phyloP scores from a whole-genome alignment of 2,113 vertebrate genomes.

The Grammomys dolichurus region DNA sequence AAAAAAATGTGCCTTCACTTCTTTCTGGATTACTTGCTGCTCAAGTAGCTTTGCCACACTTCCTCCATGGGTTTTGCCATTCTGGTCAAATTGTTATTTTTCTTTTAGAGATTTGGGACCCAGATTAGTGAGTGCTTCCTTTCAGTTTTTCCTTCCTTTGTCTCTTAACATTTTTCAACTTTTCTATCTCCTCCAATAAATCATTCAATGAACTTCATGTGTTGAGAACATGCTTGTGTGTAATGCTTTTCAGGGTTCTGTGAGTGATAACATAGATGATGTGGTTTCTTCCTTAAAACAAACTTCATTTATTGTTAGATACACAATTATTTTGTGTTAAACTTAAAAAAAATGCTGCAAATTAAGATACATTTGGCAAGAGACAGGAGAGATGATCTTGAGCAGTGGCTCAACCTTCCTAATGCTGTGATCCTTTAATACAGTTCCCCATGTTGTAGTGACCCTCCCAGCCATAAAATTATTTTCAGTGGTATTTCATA shows the following conservation, averaged over 20 bases:
- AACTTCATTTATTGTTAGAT: not conserved
- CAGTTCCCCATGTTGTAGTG: not conserved
- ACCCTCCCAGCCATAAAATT: not conserved
- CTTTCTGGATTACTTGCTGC: not conserved
- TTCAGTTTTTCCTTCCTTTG: constrained; percentile 24
- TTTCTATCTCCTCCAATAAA: not conserved
- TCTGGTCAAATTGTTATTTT: constrained; percentile 7
- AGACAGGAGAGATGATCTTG: not conserved
- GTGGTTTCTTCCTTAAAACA: not conserved
- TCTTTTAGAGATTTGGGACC: not conserved
- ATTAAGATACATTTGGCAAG: not conserved
- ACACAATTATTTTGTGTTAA: not conserved
- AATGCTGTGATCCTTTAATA: not conserved
- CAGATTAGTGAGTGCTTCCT: not conserved
- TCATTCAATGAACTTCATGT: not conserved
- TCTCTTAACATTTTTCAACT: not conserved
- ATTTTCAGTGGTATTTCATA: not conserved
- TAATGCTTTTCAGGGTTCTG: not conserved
- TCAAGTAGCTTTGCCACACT: not conserved
- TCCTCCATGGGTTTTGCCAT: not conserved
- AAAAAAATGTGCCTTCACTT: not conserved
- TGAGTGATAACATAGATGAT: not conserved
- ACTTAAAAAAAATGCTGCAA: not conserved
- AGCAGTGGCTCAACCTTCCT: not conserved
- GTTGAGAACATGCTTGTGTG: constrained; percentile 1